Percentiles rank a stretch among this genome's conserved stretches.
Conservation (phyloP, 2,888 invertebrate genomes). For the Argyresthia goedartella region DNA sequence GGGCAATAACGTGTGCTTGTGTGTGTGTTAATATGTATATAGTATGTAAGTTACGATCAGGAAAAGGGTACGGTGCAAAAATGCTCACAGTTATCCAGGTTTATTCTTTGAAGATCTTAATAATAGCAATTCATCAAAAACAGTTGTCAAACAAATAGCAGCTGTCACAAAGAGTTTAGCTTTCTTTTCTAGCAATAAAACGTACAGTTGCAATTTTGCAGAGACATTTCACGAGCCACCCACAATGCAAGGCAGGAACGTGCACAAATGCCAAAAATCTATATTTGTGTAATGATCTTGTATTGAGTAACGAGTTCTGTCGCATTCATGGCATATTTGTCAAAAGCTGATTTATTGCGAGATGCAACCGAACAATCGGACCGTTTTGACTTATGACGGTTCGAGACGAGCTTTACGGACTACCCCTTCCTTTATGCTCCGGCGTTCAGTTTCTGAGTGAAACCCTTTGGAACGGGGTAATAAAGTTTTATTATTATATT, state of each 20-base stretch:
- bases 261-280: constrained; percentile 63
- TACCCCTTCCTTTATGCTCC: constrained; percentile 53
- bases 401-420: constrained; percentile 39
- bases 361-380: constrained; percentile 61
- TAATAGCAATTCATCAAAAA: constrained; percentile 11
- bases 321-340: constrained; percentile 47
- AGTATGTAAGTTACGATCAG: no score
- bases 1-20: no score
- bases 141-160: constrained; percentile 41
- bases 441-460: constrained; percentile 26
- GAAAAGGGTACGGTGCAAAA: no score
- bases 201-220: constrained; percentile 36
- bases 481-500: constrained; percentile 69
- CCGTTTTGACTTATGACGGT: constrained; percentile 57
- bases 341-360: constrained; percentile 61
- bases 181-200: constrained; percentile 58
- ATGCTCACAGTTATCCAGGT: neutral
- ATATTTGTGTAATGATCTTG: constrained; percentile 68
- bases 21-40: no score
- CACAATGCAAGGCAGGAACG: constrained; percentile 48
- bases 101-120: neutral
- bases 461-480: constrained; percentile 67
- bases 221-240: constrained; percentile 47
- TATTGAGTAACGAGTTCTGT: constrained; percentile 51
- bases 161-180: constrained; percentile 32